These are phyloP conservation scores for Amphimallon solstitiale DNA, from an alignment of 2,888 invertebrate genomes.

Conservation along the genomic window DNA sequence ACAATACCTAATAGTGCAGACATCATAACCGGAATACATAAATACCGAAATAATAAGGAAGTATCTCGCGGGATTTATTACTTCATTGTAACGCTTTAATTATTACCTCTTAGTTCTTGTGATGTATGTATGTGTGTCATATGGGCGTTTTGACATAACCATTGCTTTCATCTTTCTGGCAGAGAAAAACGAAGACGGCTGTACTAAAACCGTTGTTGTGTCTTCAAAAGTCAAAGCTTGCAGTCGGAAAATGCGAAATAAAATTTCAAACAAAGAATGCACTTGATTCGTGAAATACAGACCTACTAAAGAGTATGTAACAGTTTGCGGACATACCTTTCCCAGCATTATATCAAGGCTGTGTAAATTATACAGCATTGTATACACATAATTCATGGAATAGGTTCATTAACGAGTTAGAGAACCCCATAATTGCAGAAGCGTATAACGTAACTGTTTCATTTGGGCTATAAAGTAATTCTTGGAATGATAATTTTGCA, in stretches of 20 bases:
- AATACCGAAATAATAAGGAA: conserved; percentile 55
- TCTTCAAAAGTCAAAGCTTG: conserved; percentile 3
- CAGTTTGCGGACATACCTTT: too few relatives aligned
- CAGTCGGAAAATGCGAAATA: background rate
- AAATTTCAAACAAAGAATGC: too few relatives aligned
- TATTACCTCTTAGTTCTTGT: conserved; percentile 18
- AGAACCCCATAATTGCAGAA: too few relatives aligned
- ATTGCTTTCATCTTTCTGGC: conserved; percentile 1
- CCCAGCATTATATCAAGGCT: too few relatives aligned
- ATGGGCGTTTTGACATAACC: background rate
- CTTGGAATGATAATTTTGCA: too few relatives aligned
- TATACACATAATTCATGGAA: too few relatives aligned
- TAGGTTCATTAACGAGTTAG: too few relatives aligned
- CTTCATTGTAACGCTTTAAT: conserved; percentile 42
- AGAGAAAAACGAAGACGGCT: background rate
- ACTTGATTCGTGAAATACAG: too few relatives aligned
- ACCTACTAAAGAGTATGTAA: too few relatives aligned
- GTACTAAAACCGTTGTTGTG: conserved; percentile 6
- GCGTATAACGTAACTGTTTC: too few relatives aligned
- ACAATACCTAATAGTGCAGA: conserved; percentile 35
- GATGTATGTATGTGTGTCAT: background rate
- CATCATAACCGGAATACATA: conserved; percentile 26
- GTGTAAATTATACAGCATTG: too few relatives aligned
- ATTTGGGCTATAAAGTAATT: too few relatives aligned
- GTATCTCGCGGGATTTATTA: conserved; percentile 48